A percentile compares a stretch with the other conserved stretches of the same genome.
Evolutionary conservation across 1,140 invertebrate genomes (phyloP).

Genomic region (Arion vulgaris): DNA sequence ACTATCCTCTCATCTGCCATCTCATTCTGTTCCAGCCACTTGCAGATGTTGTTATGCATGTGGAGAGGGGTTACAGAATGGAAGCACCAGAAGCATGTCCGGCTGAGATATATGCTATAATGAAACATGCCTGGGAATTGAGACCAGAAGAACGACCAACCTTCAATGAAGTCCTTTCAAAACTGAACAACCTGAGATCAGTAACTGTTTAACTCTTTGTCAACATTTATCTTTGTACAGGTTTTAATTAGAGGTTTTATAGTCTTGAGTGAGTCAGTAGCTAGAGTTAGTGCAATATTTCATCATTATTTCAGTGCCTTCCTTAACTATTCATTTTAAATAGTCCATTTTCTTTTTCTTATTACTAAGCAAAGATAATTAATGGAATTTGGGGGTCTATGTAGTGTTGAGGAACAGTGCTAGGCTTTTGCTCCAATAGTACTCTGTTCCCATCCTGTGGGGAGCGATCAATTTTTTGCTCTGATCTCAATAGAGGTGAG

Average conservation of each 20-base stretch:
- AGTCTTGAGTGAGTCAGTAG: not conserved
- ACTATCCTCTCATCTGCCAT: no score
- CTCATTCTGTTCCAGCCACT: slow-evolving; percentile 86
- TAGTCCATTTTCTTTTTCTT: no score
- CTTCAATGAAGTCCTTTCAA: slow-evolving; percentile 85
- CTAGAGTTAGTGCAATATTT: not conserved
- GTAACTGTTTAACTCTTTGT: slow-evolving; percentile 53
- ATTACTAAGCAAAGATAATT: no score
- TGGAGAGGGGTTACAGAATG: slow-evolving; percentile 99
- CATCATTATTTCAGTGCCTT: slow-evolving; percentile 1
- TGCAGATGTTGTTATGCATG: slow-evolving; percentile 96
- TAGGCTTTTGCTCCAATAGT: no score
- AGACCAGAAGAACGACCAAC: slow-evolving; percentile 89
- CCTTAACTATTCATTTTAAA: slow-evolving; percentile 1
- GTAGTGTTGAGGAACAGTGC: no score
- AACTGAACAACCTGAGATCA: slow-evolving; percentile 57
- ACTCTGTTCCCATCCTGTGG: no score
- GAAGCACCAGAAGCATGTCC: slow-evolving; percentile 98
- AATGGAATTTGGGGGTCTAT: no score
- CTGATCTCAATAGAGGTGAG: no score
- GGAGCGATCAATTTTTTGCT: no score
- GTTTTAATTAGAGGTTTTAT: no score
- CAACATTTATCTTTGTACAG: no score
- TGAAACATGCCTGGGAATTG: slow-evolving; percentile 95
- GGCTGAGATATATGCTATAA: slow-evolving; percentile 94